Evolutionary conservation across 2,797 vertebrate genomes (phyloP), one percentile per base, ranked within the genome.

Genomic region (Sciurus vulgaris): DNA sequence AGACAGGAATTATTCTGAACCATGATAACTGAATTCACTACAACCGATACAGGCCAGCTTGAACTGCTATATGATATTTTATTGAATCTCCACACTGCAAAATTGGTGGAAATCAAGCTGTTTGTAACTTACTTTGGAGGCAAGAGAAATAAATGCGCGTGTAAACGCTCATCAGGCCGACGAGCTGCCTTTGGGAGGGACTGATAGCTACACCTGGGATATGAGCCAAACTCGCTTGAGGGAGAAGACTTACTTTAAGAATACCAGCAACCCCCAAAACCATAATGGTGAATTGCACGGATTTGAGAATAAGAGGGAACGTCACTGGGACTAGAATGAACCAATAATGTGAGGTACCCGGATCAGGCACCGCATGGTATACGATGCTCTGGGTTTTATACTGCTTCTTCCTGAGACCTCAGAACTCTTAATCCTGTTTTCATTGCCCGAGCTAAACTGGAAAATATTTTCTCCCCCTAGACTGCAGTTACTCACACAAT

Each of bases 401-500:
- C 44, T 33, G 74, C 82, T 93, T 70, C 89, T 81, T 89, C 79
- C 87, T 86, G 77, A 95, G 96, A 93, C 96, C 82, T 93, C 94
- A 94, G 94, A 93, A 96, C 95, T 92, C 97, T 97, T 95, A 96
- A 98, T 97, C 97, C 94, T 86, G 81, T 97, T 97, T 97, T 97
- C 97, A 98, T 72, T 95, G 96, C 97, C 65, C 85, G 90, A 92
- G 96, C 97, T 96, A 97, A 97, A 97, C 96, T 76, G 90, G 93
- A 93, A 97, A 94, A 97, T 96, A 97, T 97, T 96, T 97, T 79
- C 96, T 94, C 90, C 88, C 96, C 88, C 97, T 81, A 63, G 69
- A 90, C 95, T 89, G 93, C 95, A 87, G 96, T 97, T 97, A 97
- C 95, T 98, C 96, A 97, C 96, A 97, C 97, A 97, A 96, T 98